Evolutionary conservation across 92 coral and sea anemone species (phyloP), one percentile per base, ranked within the genome.

Genomic region (Nematostella vectensis): DNA sequence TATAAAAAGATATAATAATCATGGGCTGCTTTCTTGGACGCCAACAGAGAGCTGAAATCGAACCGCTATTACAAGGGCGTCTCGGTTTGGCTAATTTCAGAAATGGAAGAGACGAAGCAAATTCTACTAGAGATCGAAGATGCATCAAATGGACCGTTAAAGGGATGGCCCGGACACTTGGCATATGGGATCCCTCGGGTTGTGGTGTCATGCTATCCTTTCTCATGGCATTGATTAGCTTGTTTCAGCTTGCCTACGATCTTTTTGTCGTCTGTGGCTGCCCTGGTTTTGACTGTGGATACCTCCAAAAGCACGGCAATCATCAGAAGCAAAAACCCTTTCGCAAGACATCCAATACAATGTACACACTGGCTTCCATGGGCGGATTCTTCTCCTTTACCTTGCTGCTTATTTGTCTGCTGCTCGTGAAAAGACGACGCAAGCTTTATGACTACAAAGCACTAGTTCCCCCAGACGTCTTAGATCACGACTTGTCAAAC

Each of bases 371-470:
- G 33, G 70, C 71, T 3, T 72, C 85, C 1, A 11, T 72, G 3
- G 91, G 70, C 3, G 75, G 81, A 12, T 65, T 70, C 12, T 18
- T 69, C 31, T 83, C 91, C 6, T 83, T 77, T 25, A 13, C 71
- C 0, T 30, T 72, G 22, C 59, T 83, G 28, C 58, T 78, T 16
- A 17, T 54, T 21, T 67, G 77, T 20, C 66, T 83, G 11, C 29
- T 78, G 15, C n/a, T 59, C 21, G 60, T 75, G 31, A 37, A 15
- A 4, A 15, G 31, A 27, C 33, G 70, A 67, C 43, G 59, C 16
- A 48, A 21, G 31, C 36, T 8, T 16, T 52, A 20, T 31, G 44
- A 67, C 22, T 58, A 68, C 57, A 57, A 43, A 11, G 78, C 85
- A 2, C 37, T 78, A 11, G 63, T 63, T 1, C 85, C 76, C 1